Evolutionary conservation across 2,797 vertebrate species (phyloP), one percentile per base, ranked within the genome.

Genomic region (Chelon labrosus): DNA sequence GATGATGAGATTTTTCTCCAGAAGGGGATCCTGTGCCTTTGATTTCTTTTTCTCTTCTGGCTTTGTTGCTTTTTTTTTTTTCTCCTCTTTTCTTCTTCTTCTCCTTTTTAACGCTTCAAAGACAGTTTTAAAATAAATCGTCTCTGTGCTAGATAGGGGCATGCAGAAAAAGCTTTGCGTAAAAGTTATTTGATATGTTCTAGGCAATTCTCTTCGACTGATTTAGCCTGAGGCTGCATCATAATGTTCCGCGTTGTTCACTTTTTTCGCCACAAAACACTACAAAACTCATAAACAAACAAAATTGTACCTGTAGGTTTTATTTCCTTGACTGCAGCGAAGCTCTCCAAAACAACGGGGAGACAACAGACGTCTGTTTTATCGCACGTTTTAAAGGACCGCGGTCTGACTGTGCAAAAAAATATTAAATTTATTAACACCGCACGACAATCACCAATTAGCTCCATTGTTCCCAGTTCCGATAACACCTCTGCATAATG

Each of bases 401-500:
- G 50, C 74, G 42, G 79, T 82, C 77, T 78, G 64, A 76, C 68
- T 82, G 71, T 58, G 61, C 67, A 84, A 82, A 84, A 82, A 87
- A 90, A 91, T 87, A 85, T 93, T 70, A 82, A 53, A 85, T 91
- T 67, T 90, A 93, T 94, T 93, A 94, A 90, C 83, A 85, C 70
- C 66, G 86, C 87, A 83, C 89, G 91, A 89, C 92, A 93, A 90
- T 94, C 88, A 86, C 92, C 90, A 95, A 94, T 95, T 95, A 94
- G 88, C 79, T 86, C 90, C 83, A 93, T 94, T 95, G 94, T 95
- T 93, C 88, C 85, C 77, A 1, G 71, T 84, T 85, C 92, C 89
- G 93, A 95, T 96, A 95, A 94, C 92, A 92, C 88, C 89, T 91
- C 86, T 86, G 89, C 91, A 91, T 94, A 95, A 95, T 95, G 94